Conservation (phyloP, 2,888 invertebrate genomes). For the Cantharis nigra region DNA sequence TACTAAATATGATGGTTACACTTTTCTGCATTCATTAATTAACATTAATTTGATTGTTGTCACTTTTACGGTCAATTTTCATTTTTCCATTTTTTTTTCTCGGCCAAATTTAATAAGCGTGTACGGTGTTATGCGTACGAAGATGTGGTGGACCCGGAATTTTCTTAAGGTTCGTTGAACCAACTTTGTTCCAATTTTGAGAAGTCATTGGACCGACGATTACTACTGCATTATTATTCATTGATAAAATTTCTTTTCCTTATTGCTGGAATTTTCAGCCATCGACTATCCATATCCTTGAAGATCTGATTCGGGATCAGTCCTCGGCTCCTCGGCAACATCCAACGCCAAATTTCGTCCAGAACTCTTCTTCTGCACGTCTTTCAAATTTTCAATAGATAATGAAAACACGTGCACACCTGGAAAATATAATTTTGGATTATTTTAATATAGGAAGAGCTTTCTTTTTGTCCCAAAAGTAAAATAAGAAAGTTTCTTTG, state of each 20-base stretch:
- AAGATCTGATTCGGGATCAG: too few relatives aligned
- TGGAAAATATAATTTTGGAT: neutral
- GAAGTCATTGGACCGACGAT: slow-evolving; percentile 33
- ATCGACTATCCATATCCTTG: neutral
- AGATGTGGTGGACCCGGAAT: slow-evolving; percentile 31
- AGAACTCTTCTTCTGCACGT: too few relatives aligned
- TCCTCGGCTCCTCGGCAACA: too few relatives aligned
- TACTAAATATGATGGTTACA: neutral
- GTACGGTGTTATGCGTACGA: neutral
- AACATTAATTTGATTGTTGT: neutral
- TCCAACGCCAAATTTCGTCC: too few relatives aligned
- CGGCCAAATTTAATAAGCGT: neutral
- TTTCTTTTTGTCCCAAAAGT: neutral
- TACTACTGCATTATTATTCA: neutral
- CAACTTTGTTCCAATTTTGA: slow-evolving; percentile 34
- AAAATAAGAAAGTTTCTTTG: slow-evolving; percentile 12
- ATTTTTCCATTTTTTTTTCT: neutral
- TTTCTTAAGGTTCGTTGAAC: slow-evolving; percentile 30
- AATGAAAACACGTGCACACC: neutral
- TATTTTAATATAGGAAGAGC: neutral
- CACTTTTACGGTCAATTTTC: neutral
- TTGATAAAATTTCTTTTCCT: neutral
- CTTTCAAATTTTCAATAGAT: too few relatives aligned
- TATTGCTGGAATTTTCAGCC: neutral
- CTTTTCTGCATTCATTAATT: neutral